A percentile compares a stretch with the other conserved stretches of the same genome.
Evolutionary conservation across 2,888 invertebrate species (phyloP).

Genomic region (Hetaerina titia): DNA sequence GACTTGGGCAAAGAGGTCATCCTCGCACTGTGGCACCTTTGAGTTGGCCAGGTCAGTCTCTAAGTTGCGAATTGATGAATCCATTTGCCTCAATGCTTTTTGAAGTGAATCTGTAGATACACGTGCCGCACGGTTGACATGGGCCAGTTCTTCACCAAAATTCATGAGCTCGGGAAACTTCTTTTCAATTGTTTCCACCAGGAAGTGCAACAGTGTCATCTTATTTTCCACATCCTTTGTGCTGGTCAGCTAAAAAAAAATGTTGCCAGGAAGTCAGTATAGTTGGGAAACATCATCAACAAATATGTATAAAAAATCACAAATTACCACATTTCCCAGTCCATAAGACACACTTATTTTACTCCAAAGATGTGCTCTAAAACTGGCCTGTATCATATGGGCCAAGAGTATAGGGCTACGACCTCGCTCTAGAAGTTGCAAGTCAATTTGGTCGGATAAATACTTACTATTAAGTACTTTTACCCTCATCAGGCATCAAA

Average conservation of each 20-base stretch:
- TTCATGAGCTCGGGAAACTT: constrained; percentile 92
- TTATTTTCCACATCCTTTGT: constrained; percentile 97
- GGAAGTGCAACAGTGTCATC: constrained; percentile 93
- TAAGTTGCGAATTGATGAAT: constrained; percentile 90
- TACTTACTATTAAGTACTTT: too few relatives aligned
- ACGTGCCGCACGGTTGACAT: constrained; percentile 92
- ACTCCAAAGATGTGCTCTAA: too few relatives aligned
- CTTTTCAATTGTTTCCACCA: constrained; percentile 91
- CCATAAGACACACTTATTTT: too few relatives aligned
- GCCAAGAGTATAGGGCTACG: too few relatives aligned
- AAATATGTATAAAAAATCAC: too few relatives aligned
- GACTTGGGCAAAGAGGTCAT: constrained; percentile 91
- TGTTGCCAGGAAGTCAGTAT: too few relatives aligned
- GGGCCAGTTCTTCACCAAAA: constrained; percentile 93
- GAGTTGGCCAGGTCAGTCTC: constrained; percentile 95
- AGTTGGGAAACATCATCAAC: too few relatives aligned
- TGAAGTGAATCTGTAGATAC: constrained; percentile 91
- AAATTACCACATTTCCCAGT: too few relatives aligned
- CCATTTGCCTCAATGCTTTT: constrained; percentile 91
- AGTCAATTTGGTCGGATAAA: too few relatives aligned
- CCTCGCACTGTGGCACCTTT: constrained; percentile 85
- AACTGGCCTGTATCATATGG: too few relatives aligned
- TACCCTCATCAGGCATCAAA: too few relatives aligned
- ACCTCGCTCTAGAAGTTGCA: too few relatives aligned
- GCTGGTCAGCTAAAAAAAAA: constrained; percentile 83